phyloP scores from a whole-genome alignment of 1,140 invertebrate species.

The Plectrocnemia conspersa region DNA sequence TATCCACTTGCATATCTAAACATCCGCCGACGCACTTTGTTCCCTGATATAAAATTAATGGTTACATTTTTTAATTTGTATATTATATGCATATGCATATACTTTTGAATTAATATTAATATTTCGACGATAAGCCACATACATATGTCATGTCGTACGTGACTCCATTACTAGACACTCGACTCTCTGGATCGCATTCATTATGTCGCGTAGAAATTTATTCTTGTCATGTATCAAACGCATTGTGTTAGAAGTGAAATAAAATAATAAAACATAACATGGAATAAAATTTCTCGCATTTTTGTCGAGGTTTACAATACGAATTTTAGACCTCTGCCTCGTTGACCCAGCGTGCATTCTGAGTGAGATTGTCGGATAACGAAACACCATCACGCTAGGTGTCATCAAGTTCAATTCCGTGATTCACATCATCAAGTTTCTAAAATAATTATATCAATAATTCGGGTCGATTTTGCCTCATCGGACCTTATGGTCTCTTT shows the following conservation, averaged over 20 bases:
- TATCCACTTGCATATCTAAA: too few species aligned
- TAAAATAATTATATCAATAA: constrained; percentile 23
- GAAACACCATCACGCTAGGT: constrained; percentile 20
- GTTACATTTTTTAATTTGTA: not conserved
- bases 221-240: not conserved
- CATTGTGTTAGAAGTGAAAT: too few species aligned
- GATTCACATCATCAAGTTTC: constrained; percentile 18
- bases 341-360: not conserved
- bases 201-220: not conserved
- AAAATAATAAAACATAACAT: too few species aligned
- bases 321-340: too few species aligned
- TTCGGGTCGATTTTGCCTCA: too few species aligned
- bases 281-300: too few species aligned
- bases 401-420: constrained; percentile 23
- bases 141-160: not conserved
- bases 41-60: not conserved
- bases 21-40: too few species aligned
- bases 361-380: constrained; percentile 9
- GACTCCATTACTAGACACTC: constrained; percentile 2
- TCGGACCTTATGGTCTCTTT: too few species aligned
- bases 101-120: not conserved
- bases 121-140: constrained; percentile 1
- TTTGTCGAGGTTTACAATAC: too few species aligned
- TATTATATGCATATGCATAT: not conserved
- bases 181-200: constrained; percentile 5